phyloP scores from a whole-genome alignment of 2,113 vertebrate genomes.

The Stegostoma tigrinum region DNA sequence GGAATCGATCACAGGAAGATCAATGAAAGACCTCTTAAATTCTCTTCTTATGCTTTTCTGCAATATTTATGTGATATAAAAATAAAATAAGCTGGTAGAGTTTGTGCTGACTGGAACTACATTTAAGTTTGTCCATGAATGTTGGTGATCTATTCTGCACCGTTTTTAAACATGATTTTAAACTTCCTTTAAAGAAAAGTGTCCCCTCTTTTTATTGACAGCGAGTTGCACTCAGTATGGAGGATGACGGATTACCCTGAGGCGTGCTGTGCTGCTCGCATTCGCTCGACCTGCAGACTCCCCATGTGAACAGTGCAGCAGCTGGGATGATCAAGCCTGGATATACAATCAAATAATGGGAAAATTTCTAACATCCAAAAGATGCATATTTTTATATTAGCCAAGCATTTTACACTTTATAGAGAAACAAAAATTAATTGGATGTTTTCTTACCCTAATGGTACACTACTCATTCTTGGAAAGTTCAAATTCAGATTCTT shows the following conservation, averaged over 20 bases:
- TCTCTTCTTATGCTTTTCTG: neutral
- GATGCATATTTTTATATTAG: slow-evolving; percentile 31
- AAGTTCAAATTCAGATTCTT: neutral
- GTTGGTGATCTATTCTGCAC: slow-evolving; percentile 43
- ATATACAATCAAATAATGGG: neutral
- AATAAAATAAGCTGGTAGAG: slow-evolving; percentile 38
- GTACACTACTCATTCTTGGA: neutral
- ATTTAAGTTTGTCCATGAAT: slow-evolving; percentile 48
- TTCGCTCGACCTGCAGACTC: neutral
- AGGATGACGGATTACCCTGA: slow-evolving; percentile 93
- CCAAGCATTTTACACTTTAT: slow-evolving; percentile 15
- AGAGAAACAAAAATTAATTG: neutral
- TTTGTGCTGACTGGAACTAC: slow-evolving; percentile 46
- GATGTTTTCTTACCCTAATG: neutral
- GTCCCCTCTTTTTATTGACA: slow-evolving; percentile 66
- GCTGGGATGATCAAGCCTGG: neutral
- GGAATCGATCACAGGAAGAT: neutral
- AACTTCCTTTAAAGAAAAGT: slow-evolving; percentile 49
- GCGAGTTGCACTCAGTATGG: slow-evolving; percentile 91
- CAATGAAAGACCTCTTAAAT: neutral
- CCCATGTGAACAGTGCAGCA: neutral
- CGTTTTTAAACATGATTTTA: slow-evolving; percentile 18
- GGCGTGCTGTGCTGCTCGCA: slow-evolving; percentile 31
- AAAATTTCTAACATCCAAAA: slow-evolving; percentile 19
- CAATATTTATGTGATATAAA: neutral